Evolutionary conservation across 1,140 invertebrate species (phyloP).

Genomic region (Zaprionus taronus): DNA sequence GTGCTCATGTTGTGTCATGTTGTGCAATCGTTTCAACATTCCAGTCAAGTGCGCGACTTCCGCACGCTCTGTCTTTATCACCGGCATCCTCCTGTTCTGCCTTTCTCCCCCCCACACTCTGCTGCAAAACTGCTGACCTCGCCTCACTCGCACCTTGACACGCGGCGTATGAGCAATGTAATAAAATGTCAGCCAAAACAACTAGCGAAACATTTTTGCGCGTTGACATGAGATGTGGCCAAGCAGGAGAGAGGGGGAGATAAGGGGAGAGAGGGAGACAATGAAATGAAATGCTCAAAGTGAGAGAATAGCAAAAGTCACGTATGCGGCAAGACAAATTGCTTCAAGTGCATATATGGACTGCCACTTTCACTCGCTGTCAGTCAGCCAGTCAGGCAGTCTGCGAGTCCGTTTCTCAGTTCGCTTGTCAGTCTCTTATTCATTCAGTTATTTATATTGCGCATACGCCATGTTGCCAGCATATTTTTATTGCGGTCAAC

Average conservation of each 20-base stretch:
- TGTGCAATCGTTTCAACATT: slow-evolving; percentile 68
- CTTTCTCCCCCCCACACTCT: background rate
- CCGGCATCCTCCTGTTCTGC: background rate
- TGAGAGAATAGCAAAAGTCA: slow-evolving; percentile 64
- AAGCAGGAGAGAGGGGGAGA: background rate
- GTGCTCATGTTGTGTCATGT: slow-evolving; percentile 47
- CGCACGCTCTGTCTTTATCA: slow-evolving; percentile 49
- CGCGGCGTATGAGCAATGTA: slow-evolving; percentile 58
- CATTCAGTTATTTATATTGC: slow-evolving; percentile 78
- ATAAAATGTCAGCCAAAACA: slow-evolving; percentile 46
- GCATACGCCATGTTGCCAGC: slow-evolving; percentile 67
- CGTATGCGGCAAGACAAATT: slow-evolving; percentile 77
- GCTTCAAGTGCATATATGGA: slow-evolving; percentile 62
- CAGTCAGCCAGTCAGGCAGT: slow-evolving; percentile 24
- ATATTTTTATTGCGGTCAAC: slow-evolving; percentile 67
- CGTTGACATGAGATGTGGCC: slow-evolving; percentile 18
- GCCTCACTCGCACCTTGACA: slow-evolving; percentile 55
- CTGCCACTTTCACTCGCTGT: slow-evolving; percentile 54
- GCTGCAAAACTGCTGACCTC: slow-evolving; percentile 60
- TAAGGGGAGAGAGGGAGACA: background rate
- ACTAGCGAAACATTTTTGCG: slow-evolving; percentile 51
- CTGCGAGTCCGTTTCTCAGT: slow-evolving; percentile 10
- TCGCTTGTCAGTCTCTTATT: slow-evolving; percentile 47
- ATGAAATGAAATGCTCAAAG: slow-evolving; percentile 28
- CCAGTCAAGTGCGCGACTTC: slow-evolving; percentile 50